Conservation (phyloP, 2,888 invertebrate genomes). For the Tetragonula carbonaria region DNA sequence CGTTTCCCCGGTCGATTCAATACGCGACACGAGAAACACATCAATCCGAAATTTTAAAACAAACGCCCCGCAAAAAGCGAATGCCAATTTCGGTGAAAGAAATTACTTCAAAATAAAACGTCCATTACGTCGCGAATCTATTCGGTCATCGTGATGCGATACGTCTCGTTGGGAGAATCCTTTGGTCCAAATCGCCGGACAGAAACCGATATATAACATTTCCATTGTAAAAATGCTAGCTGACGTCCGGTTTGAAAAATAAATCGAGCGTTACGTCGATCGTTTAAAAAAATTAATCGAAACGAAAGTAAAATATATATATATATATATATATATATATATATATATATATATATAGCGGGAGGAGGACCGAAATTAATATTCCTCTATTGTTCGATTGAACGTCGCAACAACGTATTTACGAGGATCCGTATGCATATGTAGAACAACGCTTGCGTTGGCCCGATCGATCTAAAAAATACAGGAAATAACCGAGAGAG, state of each 20-base stretch:
- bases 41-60: not conserved
- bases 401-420: constrained; percentile 26
- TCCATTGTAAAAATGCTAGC: constrained; percentile 12
- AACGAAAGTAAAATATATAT: not conserved
- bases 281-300: constrained; percentile 19
- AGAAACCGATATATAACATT: constrained; percentile 19
- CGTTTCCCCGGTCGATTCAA: not conserved
- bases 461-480: constrained; percentile 28
- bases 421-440: constrained; percentile 32
- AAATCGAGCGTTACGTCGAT: constrained; percentile 2
- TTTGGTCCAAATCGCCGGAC: not conserved
- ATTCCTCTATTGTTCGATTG: constrained; percentile 29
- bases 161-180: not conserved
- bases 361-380: constrained; percentile 25
- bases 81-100: not conserved
- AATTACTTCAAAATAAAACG: not conserved
- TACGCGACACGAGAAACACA: not conserved
- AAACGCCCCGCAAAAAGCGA: not conserved
- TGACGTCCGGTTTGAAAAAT: not conserved
- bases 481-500: constrained; percentile 11
- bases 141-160: constrained; percentile 5
- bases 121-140: not conserved
- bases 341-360: too few relatives aligned
- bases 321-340: too few relatives aligned
- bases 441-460: constrained; percentile 50